A percentile compares a stretch with the other conserved stretches of the same genome.
phyloP scores from a whole-genome alignment of 2,113 vertebrate species.

The Ia io region DNA sequence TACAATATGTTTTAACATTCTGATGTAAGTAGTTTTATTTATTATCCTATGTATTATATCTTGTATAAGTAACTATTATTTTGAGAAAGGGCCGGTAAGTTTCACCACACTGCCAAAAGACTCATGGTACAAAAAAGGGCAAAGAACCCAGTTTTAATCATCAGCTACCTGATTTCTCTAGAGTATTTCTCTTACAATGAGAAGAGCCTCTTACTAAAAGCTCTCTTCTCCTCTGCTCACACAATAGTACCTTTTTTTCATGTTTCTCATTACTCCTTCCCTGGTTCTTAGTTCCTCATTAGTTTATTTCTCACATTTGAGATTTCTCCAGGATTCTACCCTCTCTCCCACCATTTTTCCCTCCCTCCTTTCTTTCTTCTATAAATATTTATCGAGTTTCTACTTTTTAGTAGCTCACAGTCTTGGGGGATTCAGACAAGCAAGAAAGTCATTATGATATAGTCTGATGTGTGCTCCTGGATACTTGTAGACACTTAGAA shows the following conservation, averaged over 20 bases:
- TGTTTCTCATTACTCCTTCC: neutral
- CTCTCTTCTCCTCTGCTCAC: neutral
- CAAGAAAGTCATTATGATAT: neutral
- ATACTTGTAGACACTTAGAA: neutral
- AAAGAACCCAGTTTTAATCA: neutral
- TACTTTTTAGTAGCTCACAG: neutral
- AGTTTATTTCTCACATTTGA: neutral
- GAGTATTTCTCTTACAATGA: neutral
- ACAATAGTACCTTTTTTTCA: neutral
- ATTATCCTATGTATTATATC: neutral
- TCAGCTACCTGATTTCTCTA: neutral
- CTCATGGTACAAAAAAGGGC: neutral
- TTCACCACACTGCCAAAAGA: neutral
- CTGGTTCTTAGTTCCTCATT: neutral
- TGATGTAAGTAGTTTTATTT: constrained; percentile 1
- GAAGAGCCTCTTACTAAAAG: neutral
- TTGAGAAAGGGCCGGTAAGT: neutral
- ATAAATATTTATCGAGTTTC: neutral
- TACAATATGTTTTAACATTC: constrained; percentile 3
- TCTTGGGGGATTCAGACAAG: neutral
- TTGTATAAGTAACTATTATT: neutral
- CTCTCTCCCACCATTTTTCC: neutral
- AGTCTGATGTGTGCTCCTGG: neutral
- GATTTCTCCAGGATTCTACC: neutral
- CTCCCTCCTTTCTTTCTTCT: neutral